Base-by-base conservation (phyloP, 2,113 vertebrate species). In the Protobothrops mucrosquamatus region DNA sequence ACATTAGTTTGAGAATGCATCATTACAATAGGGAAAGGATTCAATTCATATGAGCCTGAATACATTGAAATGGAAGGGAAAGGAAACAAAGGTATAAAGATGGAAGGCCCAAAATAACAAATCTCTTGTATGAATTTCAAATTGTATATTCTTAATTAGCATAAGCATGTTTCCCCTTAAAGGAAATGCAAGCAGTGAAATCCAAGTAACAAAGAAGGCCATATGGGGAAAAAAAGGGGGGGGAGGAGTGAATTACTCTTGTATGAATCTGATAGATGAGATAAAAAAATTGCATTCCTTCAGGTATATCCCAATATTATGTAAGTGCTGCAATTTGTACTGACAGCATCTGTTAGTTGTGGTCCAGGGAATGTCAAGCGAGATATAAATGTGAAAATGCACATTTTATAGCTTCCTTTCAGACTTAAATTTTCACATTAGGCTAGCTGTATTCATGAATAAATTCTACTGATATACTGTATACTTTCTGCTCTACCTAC, bases 291-390 rank as follows among this genome's bases (percentile, higher is more conserved):
- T 93, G 74, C 51, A 93, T 94, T 96, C 43, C 92, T 20, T 96
- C 90, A 95, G 92, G 56, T 95, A 91, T 95, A 59, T 92, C 94
- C 93, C 12, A 94, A 88, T 85, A 92, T 95, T 94, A 91, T 92
- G 6, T 85, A 96, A 96, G 86, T 81, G 69, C 26, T 94, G 15
- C 87, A 95, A 93, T 95, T 96, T 96, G 24, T 96, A 94, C 93
- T 96, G 96, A 96, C 34, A 96, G 92, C 93, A 95, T 96, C 97
- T 97, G 95, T 95, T 96, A 81, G 54, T 95, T 96, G 93, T 94
- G 91, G 95, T 88, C 94, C 87, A 95, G 90, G 96, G 93, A 81
- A 85, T 94, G 24, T 91, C 85, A 95, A 95, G 92, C 12, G 43
- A 96, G 56, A 69, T 87, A 95, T 81, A 95, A 95, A 97, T 95